phyloP scores from a whole-genome alignment of 2,888 invertebrate species.

The Tuberolachnus salignus region DNA sequence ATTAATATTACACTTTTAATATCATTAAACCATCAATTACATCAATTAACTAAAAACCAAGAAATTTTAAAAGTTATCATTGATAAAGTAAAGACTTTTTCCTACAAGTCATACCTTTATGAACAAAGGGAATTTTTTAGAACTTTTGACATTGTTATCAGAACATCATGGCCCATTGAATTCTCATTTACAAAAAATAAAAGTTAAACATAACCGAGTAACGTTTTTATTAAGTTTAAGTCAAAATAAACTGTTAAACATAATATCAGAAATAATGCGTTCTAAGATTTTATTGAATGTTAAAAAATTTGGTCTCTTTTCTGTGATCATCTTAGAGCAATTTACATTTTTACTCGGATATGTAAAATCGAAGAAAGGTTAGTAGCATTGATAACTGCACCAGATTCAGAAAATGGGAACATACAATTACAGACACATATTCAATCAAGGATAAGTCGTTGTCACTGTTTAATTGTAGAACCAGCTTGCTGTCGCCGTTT shows the following conservation, averaged over 20 bases:
- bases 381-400: not conserved
- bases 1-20: too few relatives aligned
- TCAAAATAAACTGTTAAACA: conserved; percentile 1
- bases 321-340: not conserved
- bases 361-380: not conserved
- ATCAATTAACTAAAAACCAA: too few relatives aligned
- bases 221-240: conserved; percentile 12
- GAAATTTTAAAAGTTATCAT: too few relatives aligned
- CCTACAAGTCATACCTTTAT: too few relatives aligned
- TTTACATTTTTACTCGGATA: not conserved
- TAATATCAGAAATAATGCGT: conserved; percentile 9
- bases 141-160: not conserved
- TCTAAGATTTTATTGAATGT: conserved; percentile 8
- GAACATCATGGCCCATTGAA: not conserved
- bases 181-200: not conserved
- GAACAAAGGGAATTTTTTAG: too few relatives aligned
- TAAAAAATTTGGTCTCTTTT: not conserved
- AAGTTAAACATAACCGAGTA: not conserved
- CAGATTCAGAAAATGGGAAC: too few relatives aligned
- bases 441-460: too few relatives aligned
- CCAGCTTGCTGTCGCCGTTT: too few relatives aligned
- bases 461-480: too few relatives aligned
- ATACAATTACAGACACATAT: too few relatives aligned
- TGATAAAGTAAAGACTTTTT: too few relatives aligned
- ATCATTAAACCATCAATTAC: too few relatives aligned